phyloP scores from a whole-genome alignment of 2,888 invertebrate genomes.

The Chelonus formosanus region DNA sequence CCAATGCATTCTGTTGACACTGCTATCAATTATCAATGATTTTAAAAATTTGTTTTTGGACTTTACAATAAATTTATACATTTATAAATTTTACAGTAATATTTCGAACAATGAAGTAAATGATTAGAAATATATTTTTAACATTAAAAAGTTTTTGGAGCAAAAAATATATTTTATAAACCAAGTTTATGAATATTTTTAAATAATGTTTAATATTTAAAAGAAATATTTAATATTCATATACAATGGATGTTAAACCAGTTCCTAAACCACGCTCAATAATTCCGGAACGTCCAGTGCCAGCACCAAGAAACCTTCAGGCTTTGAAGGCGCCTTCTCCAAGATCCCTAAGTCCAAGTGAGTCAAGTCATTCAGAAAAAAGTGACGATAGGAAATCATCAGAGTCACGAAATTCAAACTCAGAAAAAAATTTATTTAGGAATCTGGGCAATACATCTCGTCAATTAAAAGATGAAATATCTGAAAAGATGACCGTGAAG shows the following conservation, averaged over 20 bases:
- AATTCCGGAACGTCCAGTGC: slow-evolving; percentile 50
- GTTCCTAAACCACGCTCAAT: slow-evolving; percentile 58
- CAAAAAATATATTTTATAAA: too few relatives aligned
- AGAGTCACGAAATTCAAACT: slow-evolving; percentile 38
- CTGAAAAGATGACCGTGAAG: slow-evolving; percentile 64
- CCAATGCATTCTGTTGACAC: too few relatives aligned
- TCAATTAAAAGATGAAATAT: slow-evolving; percentile 68
- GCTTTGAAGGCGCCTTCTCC: slow-evolving; percentile 10
- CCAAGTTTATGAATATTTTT: too few relatives aligned
- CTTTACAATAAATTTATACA: too few relatives aligned
- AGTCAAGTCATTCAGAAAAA: slow-evolving; percentile 53
- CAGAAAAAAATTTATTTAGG: slow-evolving; percentile 48
- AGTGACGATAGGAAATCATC: slow-evolving; percentile 48
- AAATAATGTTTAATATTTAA: too few relatives aligned
- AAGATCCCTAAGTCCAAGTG: slow-evolving; percentile 42
- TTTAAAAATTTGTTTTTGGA: too few relatives aligned
- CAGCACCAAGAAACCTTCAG: slow-evolving; percentile 51
- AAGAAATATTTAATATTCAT: too few relatives aligned
- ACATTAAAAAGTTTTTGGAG: too few relatives aligned
- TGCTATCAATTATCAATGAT: too few relatives aligned
- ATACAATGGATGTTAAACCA: slow-evolving; percentile 57
- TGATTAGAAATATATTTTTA: too few relatives aligned
- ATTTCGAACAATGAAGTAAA: too few relatives aligned
- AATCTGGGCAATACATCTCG: slow-evolving; percentile 63
- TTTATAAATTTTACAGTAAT: too few relatives aligned